Conservation (phyloP, 2,797 vertebrate genomes). For the Cheirogaleus major region DNA sequence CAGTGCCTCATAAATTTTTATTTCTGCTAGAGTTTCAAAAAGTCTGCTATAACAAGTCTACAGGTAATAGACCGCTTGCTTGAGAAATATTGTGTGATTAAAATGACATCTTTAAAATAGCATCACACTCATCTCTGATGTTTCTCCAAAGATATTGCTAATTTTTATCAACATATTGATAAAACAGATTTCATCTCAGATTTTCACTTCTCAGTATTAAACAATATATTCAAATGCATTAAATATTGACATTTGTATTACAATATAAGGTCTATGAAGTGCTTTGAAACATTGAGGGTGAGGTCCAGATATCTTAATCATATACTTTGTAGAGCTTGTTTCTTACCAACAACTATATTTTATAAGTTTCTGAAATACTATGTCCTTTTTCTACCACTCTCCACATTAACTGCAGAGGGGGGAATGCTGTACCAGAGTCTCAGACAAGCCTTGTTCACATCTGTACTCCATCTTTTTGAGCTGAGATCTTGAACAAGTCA, state of each 20-base stretch:
- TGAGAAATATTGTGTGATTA: neutral
- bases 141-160: neutral
- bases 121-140: neutral
- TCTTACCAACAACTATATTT: neutral
- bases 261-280: neutral
- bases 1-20: conserved; percentile 60
- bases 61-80: neutral
- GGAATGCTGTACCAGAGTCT: no score
- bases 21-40: conserved; percentile 28
- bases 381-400: neutral
- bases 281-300: neutral
- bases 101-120: conserved; percentile 24
- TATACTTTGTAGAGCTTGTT: no score
- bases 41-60: neutral
- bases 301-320: neutral
- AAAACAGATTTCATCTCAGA: neutral
- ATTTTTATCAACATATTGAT: neutral
- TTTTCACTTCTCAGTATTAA: neutral
- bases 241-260: neutral
- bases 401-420: neutral
- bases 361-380: neutral
- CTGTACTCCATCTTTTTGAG: neutral
- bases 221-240: neutral
- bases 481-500: neutral
- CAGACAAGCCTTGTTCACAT: neutral